Conservation (phyloP, 1,140 invertebrate genomes). For the Babylonia areolata region DNA sequence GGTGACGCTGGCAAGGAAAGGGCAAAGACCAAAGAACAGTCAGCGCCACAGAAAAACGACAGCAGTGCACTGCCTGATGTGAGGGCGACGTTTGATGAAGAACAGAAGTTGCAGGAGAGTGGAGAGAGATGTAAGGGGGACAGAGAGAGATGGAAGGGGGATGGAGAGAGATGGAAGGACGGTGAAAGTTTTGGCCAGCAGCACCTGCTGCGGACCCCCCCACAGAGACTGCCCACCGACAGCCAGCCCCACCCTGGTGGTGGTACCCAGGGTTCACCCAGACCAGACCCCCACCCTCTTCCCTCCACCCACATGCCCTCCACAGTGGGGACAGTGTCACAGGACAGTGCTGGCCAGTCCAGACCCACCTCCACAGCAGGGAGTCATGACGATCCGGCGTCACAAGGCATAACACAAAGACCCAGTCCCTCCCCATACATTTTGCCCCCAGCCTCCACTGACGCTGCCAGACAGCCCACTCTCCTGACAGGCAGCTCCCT, state of each 20-base stretch:
- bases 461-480: slow-evolving; percentile 28
- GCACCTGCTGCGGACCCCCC: background rate
- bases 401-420: background rate
- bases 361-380: too few species aligned
- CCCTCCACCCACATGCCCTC: background rate
- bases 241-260: too few species aligned
- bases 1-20: background rate
- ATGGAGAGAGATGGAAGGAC: background rate
- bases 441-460: background rate
- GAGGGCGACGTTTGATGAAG: too few species aligned
- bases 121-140: background rate
- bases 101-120: background rate
- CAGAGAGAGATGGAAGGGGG: background rate
- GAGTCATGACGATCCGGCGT: too few species aligned
- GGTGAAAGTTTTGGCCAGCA: background rate
- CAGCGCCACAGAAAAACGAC: too few species aligned
- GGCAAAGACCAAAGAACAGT: background rate
- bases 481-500: slow-evolving; percentile 49
- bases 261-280: too few species aligned
- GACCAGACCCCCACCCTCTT: background rate
- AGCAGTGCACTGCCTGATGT: too few species aligned
- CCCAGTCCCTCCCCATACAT: background rate
- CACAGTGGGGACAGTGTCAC: background rate
- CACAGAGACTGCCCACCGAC: background rate
- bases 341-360: background rate